These are phyloP conservation scores for Zaprionus nigranus DNA, from an alignment of 1,140 invertebrate genomes.

Conservation along the genomic window DNA sequence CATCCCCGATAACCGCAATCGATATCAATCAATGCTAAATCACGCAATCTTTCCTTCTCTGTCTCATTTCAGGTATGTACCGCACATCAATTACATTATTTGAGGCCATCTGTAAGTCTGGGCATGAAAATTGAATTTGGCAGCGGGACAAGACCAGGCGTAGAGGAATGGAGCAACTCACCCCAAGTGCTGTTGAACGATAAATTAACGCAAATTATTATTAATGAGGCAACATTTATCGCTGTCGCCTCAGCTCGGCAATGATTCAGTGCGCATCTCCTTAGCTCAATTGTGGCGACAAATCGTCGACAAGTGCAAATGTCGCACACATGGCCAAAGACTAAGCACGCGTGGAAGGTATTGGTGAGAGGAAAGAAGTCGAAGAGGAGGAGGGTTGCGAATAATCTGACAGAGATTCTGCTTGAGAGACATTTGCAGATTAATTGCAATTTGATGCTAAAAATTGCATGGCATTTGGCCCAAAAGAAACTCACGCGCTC, in stretches of 20 bases:
- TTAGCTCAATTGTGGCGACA: constrained; percentile 44
- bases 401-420: constrained; percentile 17
- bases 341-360: neutral
- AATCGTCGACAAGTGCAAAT: constrained; percentile 68
- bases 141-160: constrained; percentile 6
- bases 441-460: constrained; percentile 82
- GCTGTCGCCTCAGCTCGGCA: constrained; percentile 49
- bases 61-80: constrained; percentile 65
- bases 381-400: neutral
- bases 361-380: neutral
- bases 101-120: constrained; percentile 64
- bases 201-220: constrained; percentile 82
- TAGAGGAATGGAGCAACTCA: constrained; percentile 24
- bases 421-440: constrained; percentile 56
- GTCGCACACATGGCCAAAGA: constrained; percentile 41
- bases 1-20: neutral
- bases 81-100: constrained; percentile 65
- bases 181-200: constrained; percentile 57
- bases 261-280: constrained; percentile 26
- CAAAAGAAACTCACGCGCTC: neutral
- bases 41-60: constrained; percentile 44
- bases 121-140: constrained; percentile 48
- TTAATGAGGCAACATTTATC: constrained; percentile 77
- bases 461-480: constrained; percentile 63
- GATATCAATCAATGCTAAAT: constrained; percentile 31